Evolutionary conservation across 92 coral and sea anemone genomes (phyloP), one percentile per base, ranked within the genome.

Genomic region (Pocillopora grandis): DNA sequence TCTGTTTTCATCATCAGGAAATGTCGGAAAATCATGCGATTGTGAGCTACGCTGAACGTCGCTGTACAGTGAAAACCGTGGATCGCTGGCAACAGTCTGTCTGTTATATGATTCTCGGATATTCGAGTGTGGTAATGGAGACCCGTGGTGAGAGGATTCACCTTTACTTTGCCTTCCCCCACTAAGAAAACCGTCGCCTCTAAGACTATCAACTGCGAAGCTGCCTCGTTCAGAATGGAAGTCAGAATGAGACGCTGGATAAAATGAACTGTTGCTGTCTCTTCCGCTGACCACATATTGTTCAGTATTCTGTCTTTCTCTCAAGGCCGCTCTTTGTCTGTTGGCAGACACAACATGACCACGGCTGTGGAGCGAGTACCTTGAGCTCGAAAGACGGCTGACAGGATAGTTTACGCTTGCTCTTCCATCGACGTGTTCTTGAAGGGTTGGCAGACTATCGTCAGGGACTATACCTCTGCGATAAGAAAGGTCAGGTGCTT

Each of bases 241-340:
- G 33, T 35, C 77, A 9, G 9, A 59, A 58, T n/a, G 58, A 27
- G 77, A 60, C 52, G 15, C 16, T 58, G 85, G 67, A 19, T 70
- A 37, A 58, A 71, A 58, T 13, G 48, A 20, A 36, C 65, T 21
- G 33, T 23, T 71, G 60, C 69, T 71, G 59, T 12, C 71, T 71
- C 80, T 83, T 74, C 86, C 86, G 75, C 72, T 49, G 14, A 72
- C 37, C 70, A 37, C 5, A 48, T 37, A 58, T 61, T 67, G 48
- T 12, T 17, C 79, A 16, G 21, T 9, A 60, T 71, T 48, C 33
- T 20, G 31, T 20, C 71, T 73, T 62, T 33, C 72, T 52, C 80
- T 83, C 71, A 49, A 72, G 10, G 74, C 31, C 72, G 68, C 68
- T n/a, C 0, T 61, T 14, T 60, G 16, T 35, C 69, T 16, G 35